Percentiles rank a stretch among this genome's conserved stretches.
Conservation (phyloP, 2,888 invertebrate genomes). For the Microplitis deprimator region DNA sequence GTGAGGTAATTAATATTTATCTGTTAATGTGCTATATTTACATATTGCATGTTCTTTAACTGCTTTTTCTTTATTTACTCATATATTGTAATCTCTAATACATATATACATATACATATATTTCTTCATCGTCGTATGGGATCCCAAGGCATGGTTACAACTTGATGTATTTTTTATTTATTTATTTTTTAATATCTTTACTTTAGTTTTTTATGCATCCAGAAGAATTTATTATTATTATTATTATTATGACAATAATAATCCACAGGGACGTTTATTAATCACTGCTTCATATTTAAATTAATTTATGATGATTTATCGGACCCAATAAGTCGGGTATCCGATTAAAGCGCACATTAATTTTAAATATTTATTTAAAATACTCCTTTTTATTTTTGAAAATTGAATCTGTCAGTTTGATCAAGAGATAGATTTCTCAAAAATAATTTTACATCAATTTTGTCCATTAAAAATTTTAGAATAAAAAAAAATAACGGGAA, state of each 20-base stretch:
- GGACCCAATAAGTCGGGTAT: background rate
- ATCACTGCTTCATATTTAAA: conserved; percentile 13
- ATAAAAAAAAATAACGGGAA: no score
- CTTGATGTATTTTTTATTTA: background rate
- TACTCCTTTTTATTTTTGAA: background rate
- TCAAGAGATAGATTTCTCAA: no score
- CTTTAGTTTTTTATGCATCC: background rate
- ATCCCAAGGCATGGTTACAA: background rate
- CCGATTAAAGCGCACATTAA: background rate
- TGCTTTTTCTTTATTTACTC: conserved; percentile 42
- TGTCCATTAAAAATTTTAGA: no score
- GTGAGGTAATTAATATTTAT: conserved; percentile 71
- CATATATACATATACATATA: conserved; percentile 23
- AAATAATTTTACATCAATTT: no score
- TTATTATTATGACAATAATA: conserved; percentile 18
- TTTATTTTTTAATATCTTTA: background rate
- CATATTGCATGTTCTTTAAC: conserved; percentile 56
- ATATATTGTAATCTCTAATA: background rate
- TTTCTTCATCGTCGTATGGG: conserved; percentile 22
- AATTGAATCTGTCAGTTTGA: background rate
- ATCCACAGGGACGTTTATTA: conserved; percentile 16
- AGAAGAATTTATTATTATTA: conserved; percentile 9
- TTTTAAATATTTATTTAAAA: background rate
- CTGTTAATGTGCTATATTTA: conserved; percentile 58
- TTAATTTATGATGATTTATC: background rate